These are phyloP conservation scores for Thymelicus acteon DNA, from an alignment of 2,888 invertebrate genomes.

Conservation along the genomic window DNA sequence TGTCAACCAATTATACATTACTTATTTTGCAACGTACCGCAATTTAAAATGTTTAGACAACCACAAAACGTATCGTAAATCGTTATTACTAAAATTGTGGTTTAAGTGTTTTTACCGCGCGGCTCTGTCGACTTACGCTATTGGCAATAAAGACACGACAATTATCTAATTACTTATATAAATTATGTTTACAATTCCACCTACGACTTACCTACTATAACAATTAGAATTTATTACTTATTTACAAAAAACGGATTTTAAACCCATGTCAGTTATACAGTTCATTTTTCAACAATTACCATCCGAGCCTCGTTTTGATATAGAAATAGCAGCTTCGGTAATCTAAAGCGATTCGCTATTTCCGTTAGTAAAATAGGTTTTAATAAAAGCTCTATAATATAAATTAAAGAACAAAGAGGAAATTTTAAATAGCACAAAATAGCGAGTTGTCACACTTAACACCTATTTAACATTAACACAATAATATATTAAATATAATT, in stretches of 20 bases:
- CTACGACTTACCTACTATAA: too few relatives aligned
- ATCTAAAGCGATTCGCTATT: too few relatives aligned
- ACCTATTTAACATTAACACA: not conserved
- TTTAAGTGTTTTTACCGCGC: slow-evolving; percentile 12
- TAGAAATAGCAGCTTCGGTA: too few relatives aligned
- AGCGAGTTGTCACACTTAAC: not conserved
- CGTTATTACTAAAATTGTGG: slow-evolving; percentile 22
- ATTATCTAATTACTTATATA: not conserved
- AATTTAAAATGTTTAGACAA: slow-evolving; percentile 15
- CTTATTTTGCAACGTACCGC: slow-evolving; percentile 4
- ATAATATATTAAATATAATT: not conserved
- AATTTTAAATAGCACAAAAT: not conserved
- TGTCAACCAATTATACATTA: slow-evolving; percentile 6
- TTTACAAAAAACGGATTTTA: too few relatives aligned
- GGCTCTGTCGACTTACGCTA: not conserved
- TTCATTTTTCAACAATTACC: too few relatives aligned
- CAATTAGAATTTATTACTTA: too few relatives aligned
- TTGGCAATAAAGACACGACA: not conserved
- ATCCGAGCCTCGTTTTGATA: too few relatives aligned
- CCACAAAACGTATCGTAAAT: slow-evolving; percentile 12
- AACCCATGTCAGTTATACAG: too few relatives aligned
- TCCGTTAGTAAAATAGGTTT: too few relatives aligned
- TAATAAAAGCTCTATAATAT: too few relatives aligned
- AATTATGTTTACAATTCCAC: too few relatives aligned
- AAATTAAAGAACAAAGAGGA: slow-evolving; percentile 1